A percentile compares a stretch with the other conserved stretches of the same genome.
These are phyloP conservation scores for Acanthosoma haemorrhoidale DNA, from an alignment of 2,888 invertebrate genomes.

Conservation along the genomic window DNA sequence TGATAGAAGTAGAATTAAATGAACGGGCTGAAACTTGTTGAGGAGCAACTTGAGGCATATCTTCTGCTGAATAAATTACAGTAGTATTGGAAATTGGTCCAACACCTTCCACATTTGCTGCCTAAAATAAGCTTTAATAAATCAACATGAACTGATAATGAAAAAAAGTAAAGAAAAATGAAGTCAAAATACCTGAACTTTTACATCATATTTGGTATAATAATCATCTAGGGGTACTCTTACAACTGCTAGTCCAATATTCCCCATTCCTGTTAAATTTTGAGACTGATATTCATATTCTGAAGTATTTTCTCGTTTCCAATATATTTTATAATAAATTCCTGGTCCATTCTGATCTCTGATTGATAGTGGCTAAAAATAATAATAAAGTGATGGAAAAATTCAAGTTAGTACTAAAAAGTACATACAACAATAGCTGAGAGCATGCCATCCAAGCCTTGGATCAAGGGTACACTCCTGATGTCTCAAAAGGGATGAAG, in stretches of 20 bases:
- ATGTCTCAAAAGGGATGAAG: no score
- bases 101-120: constrained; percentile 70
- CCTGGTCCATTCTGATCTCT: constrained; percentile 84
- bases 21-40: constrained; percentile 70
- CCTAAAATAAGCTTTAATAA: constrained; percentile 44
- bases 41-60: constrained; percentile 88
- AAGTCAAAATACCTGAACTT: constrained; percentile 60
- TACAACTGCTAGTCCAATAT: constrained; percentile 72
- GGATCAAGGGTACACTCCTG: no score
- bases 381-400: background rate
- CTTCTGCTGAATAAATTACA: constrained; percentile 79
- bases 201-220: constrained; percentile 78
- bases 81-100: constrained; percentile 75
- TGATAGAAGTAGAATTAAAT: constrained; percentile 87
- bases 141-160: background rate
- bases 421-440: no score
- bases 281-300: constrained; percentile 72
- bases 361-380: constrained; percentile 57
- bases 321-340: constrained; percentile 84
- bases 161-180: background rate
- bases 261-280: constrained; percentile 65
- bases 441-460: no score
- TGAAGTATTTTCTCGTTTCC: constrained; percentile 67
- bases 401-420: constrained; percentile 4
- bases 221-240: constrained; percentile 66